Percentiles rank a stretch among this genome's conserved stretches.
These are phyloP conservation scores for Syrmaticus mikado DNA, from an alignment of 2,113 vertebrate species.

Conservation along the genomic window DNA sequence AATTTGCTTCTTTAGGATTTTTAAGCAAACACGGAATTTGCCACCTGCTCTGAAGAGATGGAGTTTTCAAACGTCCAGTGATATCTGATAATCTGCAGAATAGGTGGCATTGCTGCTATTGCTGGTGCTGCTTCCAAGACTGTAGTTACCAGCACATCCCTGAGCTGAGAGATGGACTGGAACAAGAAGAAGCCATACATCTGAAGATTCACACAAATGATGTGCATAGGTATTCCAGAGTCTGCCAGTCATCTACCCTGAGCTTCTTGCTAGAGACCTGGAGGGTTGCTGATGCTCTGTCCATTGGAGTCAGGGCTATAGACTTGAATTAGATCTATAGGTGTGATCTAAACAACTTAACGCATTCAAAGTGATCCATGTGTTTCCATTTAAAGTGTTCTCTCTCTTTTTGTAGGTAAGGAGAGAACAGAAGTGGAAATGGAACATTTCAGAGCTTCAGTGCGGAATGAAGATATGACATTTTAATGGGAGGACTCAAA, in stretches of 20 bases:
- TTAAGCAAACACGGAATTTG: background rate
- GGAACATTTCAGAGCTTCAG: background rate
- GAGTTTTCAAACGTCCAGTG: background rate
- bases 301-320: background rate
- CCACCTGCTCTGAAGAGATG: background rate
- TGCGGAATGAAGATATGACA: background rate
- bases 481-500: background rate
- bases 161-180: background rate
- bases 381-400: background rate
- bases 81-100: background rate
- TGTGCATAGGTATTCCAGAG: background rate
- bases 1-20: background rate
- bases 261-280: background rate
- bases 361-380: background rate
- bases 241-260: background rate
- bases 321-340: background rate
- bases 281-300: background rate
- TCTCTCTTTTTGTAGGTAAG: background rate
- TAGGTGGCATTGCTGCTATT: background rate
- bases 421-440: background rate
- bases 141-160: fast-evolving
- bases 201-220: fast-evolving
- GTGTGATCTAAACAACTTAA: background rate
- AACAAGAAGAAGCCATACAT: background rate
- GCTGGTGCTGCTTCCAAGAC: background rate